A percentile compares a stretch with the other conserved stretches of the same genome.
Conservation (phyloP, 1,140 invertebrate species). For the Muscidifurax raptorellus region DNA sequence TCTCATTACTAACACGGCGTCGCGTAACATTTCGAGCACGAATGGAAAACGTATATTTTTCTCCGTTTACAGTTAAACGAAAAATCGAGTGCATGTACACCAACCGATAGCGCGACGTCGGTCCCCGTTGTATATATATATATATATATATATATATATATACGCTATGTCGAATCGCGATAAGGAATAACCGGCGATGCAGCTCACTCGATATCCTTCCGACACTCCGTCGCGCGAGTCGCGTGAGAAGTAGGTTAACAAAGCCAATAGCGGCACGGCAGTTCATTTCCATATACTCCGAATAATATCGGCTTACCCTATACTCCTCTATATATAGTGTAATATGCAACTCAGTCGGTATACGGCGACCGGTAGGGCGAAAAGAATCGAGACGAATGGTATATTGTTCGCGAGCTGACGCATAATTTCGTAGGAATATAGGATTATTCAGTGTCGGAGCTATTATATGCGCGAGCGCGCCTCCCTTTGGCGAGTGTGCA, state of each 20-base stretch:
- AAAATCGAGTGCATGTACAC: too few relatives aligned
- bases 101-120: neutral
- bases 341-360: neutral
- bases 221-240: conserved; percentile 20
- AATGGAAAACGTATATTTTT: neutral
- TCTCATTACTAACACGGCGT: neutral
- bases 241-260: conserved; percentile 68
- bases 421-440: neutral
- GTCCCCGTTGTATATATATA: neutral
- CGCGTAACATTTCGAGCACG: neutral
- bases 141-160: neutral
- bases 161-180: neutral
- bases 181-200: neutral
- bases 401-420: conserved; percentile 2
- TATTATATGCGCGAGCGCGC: neutral
- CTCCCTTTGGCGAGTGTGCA: neutral
- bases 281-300: conserved; percentile 18
- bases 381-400: neutral
- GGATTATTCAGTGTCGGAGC: neutral
- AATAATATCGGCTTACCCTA: neutral
- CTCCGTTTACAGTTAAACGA: neutral
- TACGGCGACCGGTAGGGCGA: neutral
- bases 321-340: neutral
- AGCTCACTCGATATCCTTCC: neutral
- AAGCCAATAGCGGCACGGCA: conserved; percentile 32